Base-by-base conservation (phyloP, 2,797 vertebrate genomes). In the Danio choprae region DNA sequence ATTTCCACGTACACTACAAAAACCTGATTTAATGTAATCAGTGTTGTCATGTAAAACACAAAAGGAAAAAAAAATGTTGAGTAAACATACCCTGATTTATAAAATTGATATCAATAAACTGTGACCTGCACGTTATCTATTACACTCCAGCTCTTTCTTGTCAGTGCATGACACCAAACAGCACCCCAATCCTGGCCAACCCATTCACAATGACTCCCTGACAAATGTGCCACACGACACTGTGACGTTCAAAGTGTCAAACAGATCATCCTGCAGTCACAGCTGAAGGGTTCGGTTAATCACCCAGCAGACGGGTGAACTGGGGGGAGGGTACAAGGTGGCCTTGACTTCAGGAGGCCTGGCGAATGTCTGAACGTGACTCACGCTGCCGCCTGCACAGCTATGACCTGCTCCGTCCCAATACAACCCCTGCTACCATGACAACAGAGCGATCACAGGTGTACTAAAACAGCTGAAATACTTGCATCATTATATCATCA, bases 361-460 rank as follows among this genome's bases (percentile, higher is more conserved):
- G 72, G 20, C n/a, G n/a, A 8, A 3, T 73, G 60, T 55, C 77
- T 76, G 55, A 9, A 56, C 46, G 72, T 84, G 79, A 84, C 60
- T 86, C 84, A 86, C 18, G 51, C 55, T 80, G 74, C 56, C 38
- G 55, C 55, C 58, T 59, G 63, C 50, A 73, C 56, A 62, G 53
- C 50, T 64, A 80, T 63, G 73, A 48, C 29, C 20, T 53, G 74
- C 67, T 81, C 72, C 16, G 18, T 59, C 40, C 59, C 18, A 55
- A 5, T 18, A 62, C 40, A 6, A 12, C 16, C 36, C 10, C 44
- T 40, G 18, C 38, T 62, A 18, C 59, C 48, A 43, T 63, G 77
- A 72, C 46, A 64, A 69, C 63, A 50, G 63, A 20, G 16, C n/a
- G 1, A 18, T 69, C 53, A 65, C 51, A 40, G 60, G 70, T 73